Percentiles rank a stretch among this genome's conserved stretches.
Conservation (phyloP, 1,140 invertebrate species). For the Akabosia matsudoensis region DNA sequence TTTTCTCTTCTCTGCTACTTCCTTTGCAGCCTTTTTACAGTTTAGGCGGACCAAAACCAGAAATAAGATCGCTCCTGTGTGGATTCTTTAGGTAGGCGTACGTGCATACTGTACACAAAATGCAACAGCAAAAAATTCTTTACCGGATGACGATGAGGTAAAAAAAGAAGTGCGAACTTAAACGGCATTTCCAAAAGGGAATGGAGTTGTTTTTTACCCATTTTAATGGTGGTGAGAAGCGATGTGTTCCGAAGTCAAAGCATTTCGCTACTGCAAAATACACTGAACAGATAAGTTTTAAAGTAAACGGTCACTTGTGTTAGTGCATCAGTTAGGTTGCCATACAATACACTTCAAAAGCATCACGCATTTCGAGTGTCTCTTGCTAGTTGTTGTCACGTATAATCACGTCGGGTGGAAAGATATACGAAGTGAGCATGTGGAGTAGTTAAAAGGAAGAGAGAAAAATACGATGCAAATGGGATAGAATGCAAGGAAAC, state of each 20-base stretch:
- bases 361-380: too few relatives aligned
- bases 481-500: slow-evolving; percentile 1
- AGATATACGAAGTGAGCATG: background rate
- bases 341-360: too few relatives aligned
- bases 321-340: too few relatives aligned
- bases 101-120: background rate
- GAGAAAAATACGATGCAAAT: slow-evolving; percentile 17
- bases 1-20: slow-evolving; percentile 11
- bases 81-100: background rate
- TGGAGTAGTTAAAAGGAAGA: background rate
- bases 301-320: too few relatives aligned
- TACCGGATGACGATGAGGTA: background rate
- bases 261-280: too few relatives aligned
- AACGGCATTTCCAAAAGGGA: background rate
- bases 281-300: too few relatives aligned
- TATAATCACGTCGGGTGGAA: background rate
- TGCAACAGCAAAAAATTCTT: background rate
- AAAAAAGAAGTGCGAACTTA: background rate
- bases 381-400: too few relatives aligned
- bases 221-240: background rate
- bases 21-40: background rate
- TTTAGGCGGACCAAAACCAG: background rate
- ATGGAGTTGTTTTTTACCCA: too few relatives aligned
- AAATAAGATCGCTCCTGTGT: background rate
- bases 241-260: too few relatives aligned